A percentile compares a stretch with the other conserved stretches of the same genome.
Conservation (phyloP, 2,113 vertebrate species). For the Amazona vittata region DNA sequence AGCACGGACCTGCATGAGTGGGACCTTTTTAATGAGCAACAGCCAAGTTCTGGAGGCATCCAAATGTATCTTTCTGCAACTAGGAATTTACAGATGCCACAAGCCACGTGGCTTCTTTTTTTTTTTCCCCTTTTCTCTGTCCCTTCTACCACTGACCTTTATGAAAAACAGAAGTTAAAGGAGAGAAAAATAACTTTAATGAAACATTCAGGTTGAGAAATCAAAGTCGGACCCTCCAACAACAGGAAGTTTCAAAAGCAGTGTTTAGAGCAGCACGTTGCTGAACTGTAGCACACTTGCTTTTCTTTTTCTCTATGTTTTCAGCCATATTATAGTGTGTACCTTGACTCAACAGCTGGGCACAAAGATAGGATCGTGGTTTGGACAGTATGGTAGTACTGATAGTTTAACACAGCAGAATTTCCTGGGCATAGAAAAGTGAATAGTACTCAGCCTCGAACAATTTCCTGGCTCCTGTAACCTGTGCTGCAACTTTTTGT, state of each 20-base stretch:
- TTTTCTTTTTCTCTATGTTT: not conserved
- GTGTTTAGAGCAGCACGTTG: not conserved
- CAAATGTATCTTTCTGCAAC: not conserved
- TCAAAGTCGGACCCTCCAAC: not conserved
- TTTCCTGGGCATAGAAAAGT: not conserved
- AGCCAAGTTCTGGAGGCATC: not conserved
- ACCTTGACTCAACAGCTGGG: not conserved
- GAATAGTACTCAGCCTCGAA: not conserved
- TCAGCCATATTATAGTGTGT: not conserved
- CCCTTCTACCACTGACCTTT: constrained; percentile 10
- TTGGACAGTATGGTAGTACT: not conserved
- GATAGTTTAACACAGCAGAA: not conserved
- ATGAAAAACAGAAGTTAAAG: constrained; percentile 65
- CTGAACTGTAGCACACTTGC: not conserved
- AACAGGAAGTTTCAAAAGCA: constrained; percentile 65
- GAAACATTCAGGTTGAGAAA: constrained; percentile 62
- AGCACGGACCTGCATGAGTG: not conserved
- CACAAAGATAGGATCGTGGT: not conserved
- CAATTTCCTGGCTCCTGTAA: not conserved
- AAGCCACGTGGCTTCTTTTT: not conserved
- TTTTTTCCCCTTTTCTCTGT: constrained; percentile 1
- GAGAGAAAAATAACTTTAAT: constrained; percentile 40
- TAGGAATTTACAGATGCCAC: not conserved
- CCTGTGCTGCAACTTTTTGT: not conserved
- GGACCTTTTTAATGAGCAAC: not conserved